A percentile compares a stretch with the other conserved stretches of the same genome.
Evolutionary conservation across 1,140 invertebrate genomes (phyloP).

Genomic region (Spodoptera frugiperda): DNA sequence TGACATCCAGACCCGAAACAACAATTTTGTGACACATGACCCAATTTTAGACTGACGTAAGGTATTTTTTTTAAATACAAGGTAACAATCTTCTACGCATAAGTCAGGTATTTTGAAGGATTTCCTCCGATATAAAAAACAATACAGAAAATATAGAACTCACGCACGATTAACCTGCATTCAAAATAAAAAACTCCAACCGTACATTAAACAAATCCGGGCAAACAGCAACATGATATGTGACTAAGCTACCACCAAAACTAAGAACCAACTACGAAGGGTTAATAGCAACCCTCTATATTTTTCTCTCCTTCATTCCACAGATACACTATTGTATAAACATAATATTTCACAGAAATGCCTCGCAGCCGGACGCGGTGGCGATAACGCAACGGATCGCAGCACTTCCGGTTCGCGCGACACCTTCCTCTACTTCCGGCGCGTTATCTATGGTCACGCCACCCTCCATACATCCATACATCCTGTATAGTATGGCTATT

Average conservation of each 20-base stretch:
- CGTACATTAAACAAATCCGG: neutral
- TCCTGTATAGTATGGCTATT: conserved; percentile 29
- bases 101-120: too few relatives aligned
- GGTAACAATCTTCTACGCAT: too few relatives aligned
- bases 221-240: neutral
- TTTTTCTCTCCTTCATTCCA: neutral
- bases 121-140: too few relatives aligned
- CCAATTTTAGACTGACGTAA: too few relatives aligned
- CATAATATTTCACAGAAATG: conserved; percentile 30
- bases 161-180: too few relatives aligned
- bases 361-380: conserved; percentile 17
- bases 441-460: conserved; percentile 46
- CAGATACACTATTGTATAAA: conserved; percentile 4
- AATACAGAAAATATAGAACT: too few relatives aligned
- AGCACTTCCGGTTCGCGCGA: conserved; percentile 49
- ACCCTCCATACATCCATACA: conserved; percentile 25
- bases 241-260: neutral
- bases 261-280: neutral
- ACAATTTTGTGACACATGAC: too few relatives aligned
- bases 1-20: too few relatives aligned
- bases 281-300: neutral
- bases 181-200: too few relatives aligned
- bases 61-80: too few relatives aligned
- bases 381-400: conserved; percentile 53
- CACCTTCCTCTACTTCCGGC: conserved; percentile 50